A percentile compares a stretch with the other conserved stretches of the same genome.
phyloP scores from a whole-genome alignment of 2,797 vertebrate genomes.

The Glossophaga mutica region DNA sequence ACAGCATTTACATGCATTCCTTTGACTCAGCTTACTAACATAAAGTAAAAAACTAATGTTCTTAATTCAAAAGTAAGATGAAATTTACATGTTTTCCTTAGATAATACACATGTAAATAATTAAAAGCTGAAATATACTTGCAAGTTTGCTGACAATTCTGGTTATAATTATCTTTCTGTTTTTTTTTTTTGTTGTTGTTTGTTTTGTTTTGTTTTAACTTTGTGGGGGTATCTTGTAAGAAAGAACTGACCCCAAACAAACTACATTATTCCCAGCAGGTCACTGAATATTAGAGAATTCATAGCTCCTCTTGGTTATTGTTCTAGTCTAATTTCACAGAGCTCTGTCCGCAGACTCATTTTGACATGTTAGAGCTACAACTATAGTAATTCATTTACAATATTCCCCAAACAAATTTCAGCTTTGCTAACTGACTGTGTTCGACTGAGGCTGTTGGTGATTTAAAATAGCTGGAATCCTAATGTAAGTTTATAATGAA shows the following conservation, averaged over 20 bases:
- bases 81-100: not conserved
- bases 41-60: not conserved
- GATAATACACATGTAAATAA: not conserved
- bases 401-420: constrained; percentile 58
- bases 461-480: constrained; percentile 59
- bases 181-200: no score
- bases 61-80: not conserved
- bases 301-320: not conserved
- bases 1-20: not conserved
- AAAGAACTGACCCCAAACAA: not conserved
- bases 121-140: not conserved
- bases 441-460: constrained; percentile 25
- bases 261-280: not conserved
- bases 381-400: constrained; percentile 37
- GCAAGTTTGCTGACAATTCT: not conserved
- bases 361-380: constrained; percentile 10
- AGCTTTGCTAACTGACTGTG: constrained; percentile 50
- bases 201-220: not conserved
- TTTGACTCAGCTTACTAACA: not conserved
- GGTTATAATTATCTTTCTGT: not conserved
- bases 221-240: not conserved
- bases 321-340: not conserved
- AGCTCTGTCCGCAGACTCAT: not conserved
- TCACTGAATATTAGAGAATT: not conserved
- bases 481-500: constrained; percentile 64